Evolutionary conservation across 2,888 invertebrate genomes (phyloP).

Genomic region (Chesias legatella): DNA sequence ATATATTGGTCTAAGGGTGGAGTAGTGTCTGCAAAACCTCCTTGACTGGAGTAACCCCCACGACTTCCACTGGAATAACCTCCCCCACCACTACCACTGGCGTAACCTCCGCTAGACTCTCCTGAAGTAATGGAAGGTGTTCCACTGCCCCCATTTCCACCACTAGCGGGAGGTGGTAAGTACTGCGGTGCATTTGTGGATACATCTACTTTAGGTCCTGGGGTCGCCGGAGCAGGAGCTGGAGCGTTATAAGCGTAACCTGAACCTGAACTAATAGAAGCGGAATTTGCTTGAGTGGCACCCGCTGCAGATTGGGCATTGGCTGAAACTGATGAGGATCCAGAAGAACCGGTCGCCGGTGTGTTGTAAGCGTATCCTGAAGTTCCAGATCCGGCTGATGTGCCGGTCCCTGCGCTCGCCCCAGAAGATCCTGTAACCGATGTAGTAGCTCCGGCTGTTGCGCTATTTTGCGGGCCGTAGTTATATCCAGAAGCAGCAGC

Average conservation of each 20-base stretch:
- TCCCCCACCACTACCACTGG: not conserved
- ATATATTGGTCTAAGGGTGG: slow-evolving; percentile 8
- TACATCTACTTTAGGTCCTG: slow-evolving; percentile 25
- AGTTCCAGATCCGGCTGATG: slow-evolving; percentile 13
- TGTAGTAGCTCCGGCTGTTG: slow-evolving; percentile 12
- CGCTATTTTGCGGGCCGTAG: slow-evolving; percentile 33
- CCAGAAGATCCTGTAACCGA: slow-evolving; percentile 10
- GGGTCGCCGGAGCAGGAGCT: slow-evolving; percentile 5
- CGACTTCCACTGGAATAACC: too few relatives aligned
- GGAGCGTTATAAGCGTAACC: slow-evolving; percentile 25
- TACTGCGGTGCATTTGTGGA: slow-evolving; percentile 64
- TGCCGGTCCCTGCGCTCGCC: slow-evolving; percentile 10
- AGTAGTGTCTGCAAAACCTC: not conserved
- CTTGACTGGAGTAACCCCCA: too few relatives aligned
- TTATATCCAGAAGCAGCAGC: slow-evolving; percentile 35
- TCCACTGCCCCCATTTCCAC: slow-evolving; percentile 10
- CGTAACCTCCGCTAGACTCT: not conserved
- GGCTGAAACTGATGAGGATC: slow-evolving; percentile 6
- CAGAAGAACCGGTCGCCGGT: slow-evolving; percentile 15
- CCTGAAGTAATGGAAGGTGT: not conserved
- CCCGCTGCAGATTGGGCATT: slow-evolving; percentile 8
- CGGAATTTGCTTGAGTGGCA: slow-evolving; percentile 13
- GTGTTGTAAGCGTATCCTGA: slow-evolving; percentile 37
- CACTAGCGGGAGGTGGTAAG: slow-evolving; percentile 47
- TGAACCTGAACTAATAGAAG: slow-evolving; percentile 12